Percentiles rank a stretch among this genome's conserved stretches.
phyloP scores from a whole-genome alignment of 2,888 invertebrate genomes.

The Patella pellucida region DNA sequence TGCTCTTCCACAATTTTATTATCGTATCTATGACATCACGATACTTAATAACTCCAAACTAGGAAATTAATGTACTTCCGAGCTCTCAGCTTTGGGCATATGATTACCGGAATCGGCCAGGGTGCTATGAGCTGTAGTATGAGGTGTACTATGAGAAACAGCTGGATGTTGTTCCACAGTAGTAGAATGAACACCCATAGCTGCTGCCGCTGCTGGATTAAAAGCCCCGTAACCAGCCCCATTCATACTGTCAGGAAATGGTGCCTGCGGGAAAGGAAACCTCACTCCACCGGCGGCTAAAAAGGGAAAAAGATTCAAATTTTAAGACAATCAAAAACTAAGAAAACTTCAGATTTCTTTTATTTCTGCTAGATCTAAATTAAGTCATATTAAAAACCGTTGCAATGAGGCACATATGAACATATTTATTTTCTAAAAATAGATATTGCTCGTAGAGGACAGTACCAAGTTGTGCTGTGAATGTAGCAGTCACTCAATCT shows the following conservation, averaged over 20 bases:
- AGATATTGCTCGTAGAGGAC: too few species aligned
- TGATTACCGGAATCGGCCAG: conserved; percentile 59
- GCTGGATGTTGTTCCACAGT: conserved; percentile 60
- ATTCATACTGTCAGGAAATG: conserved; percentile 60
- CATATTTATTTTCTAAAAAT: too few species aligned
- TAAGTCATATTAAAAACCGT: too few species aligned
- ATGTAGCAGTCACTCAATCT: too few species aligned
- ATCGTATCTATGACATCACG: conserved; percentile 6
- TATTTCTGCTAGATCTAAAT: too few species aligned
- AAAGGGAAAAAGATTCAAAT: not conserved
- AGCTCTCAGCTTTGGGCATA: conserved; percentile 58
- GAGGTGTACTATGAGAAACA: conserved; percentile 55
- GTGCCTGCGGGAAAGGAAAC: conserved; percentile 42
- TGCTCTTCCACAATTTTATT: not conserved
- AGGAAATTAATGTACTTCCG: conserved; percentile 42
- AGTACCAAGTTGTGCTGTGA: too few species aligned
- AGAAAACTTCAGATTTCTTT: too few species aligned
- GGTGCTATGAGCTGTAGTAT: conserved; percentile 59
- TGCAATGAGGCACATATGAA: too few species aligned
- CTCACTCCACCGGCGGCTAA: conserved; percentile 43
- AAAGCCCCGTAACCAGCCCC: conserved; percentile 58
- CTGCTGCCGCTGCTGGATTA: conserved; percentile 56
- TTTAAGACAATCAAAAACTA: too few species aligned
- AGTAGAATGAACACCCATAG: conserved; percentile 62
- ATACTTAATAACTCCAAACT: not conserved